Base-by-base conservation (phyloP, 1,140 invertebrate species). In the Dendroctonus ponderosae region DNA sequence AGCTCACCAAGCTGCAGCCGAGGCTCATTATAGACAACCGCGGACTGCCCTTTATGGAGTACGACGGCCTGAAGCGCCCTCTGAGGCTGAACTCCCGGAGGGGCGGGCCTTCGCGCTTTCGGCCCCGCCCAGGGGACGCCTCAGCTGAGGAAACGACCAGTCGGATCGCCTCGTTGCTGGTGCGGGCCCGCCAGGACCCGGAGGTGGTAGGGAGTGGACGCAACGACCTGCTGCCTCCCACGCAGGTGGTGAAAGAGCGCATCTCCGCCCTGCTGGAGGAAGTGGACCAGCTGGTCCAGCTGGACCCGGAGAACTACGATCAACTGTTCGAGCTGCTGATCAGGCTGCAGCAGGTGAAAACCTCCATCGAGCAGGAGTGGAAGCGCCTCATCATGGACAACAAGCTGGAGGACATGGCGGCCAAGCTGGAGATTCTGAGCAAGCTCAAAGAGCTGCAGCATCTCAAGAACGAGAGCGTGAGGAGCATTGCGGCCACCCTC, bases 1-100 rank as follows among this genome's bases (percentile, higher is more conserved):
- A 42, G 5, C 41, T 11, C 43, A 51, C 26, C 5, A 70, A 72
- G 51, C 11, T 75, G 5, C 67, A 68, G 50, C 70, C 74, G 6
- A 74, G 70, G 65, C 11, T 75, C 11, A 73, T 75, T 43, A 68
- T 75, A 9, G 74, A 75, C 44, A 75, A 75, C 41, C 72, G 73
- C 9, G 74, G 74, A n/a, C 39, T 57, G 14, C 72, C 74, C 8
- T 75, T 75, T 48, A 69, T 75, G 49, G 74, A 75, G 66, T 65
- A 74, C 12, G 68, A 73, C 38, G 74, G 72, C 2, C 66, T 59
- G 11, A 75, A 75, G 39, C 54, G 72, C 39, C 74, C 74, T 15
- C 39, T 75, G 15, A 59, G 69, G n/a, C 54, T 62, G 14, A 50
- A 52, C 9, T 37, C 26, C 43, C 26, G 37, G 9, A 63, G 63